Conservation (phyloP, 1,140 invertebrate species). For the Branchinecta lynchi region DNA sequence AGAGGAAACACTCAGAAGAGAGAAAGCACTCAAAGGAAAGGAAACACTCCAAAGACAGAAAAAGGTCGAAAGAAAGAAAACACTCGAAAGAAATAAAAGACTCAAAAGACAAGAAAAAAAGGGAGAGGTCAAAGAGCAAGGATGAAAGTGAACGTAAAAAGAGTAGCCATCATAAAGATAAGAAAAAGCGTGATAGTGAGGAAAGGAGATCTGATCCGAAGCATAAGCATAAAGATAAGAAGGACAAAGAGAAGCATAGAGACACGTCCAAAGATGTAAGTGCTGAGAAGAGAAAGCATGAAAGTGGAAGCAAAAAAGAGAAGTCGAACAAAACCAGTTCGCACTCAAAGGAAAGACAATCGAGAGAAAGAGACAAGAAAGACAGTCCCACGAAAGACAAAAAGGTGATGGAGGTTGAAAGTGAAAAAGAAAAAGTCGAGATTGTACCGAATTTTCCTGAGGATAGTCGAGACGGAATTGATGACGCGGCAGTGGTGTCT, state of each 20-base stretch:
- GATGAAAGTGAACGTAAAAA: constrained; percentile 12
- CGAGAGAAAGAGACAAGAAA: constrained; percentile 23
- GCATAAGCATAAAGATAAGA: constrained; percentile 20
- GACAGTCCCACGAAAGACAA: constrained; percentile 20
- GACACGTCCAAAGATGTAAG: constrained; percentile 13
- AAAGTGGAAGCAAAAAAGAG: constrained; percentile 25
- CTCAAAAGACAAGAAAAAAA: not conserved
- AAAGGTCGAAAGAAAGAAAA: constrained; percentile 23
- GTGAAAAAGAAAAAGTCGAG: constrained; percentile 19
- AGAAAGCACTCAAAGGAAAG: not conserved
- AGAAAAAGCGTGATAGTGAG: not conserved
- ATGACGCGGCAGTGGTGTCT: too few relatives aligned
- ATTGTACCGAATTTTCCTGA: too few relatives aligned
- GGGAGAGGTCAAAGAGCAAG: not conserved
- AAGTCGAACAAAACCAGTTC: constrained; percentile 21
- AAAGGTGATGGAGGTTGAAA: constrained; percentile 23
- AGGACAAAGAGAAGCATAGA: constrained; percentile 20
- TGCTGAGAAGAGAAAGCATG: not conserved
- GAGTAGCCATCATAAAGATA: not conserved
- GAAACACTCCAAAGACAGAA: constrained; percentile 18
- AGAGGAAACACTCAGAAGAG: too few relatives aligned
- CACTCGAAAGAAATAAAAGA: constrained; percentile 21
- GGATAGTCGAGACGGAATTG: too few relatives aligned
- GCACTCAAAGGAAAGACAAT: constrained; percentile 25
- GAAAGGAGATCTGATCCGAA: not conserved